These are phyloP conservation scores for Nothocercus julius DNA, from an alignment of 2,113 vertebrate species.

Conservation along the genomic window DNA sequence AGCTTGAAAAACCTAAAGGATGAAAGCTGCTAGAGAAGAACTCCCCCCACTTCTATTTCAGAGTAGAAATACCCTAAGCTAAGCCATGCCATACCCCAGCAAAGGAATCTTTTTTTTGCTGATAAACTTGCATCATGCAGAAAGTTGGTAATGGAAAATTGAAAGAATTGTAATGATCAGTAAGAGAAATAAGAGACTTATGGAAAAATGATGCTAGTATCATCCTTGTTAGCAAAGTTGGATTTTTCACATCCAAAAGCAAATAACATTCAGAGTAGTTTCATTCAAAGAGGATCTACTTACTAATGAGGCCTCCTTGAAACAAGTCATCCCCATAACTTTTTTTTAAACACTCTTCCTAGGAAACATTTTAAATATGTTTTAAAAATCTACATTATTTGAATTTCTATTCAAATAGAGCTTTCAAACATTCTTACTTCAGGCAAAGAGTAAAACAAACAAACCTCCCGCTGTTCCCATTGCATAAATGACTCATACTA, in stretches of 20 bases:
- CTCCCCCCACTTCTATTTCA: neutral
- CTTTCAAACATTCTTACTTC: slow-evolving; percentile 50
- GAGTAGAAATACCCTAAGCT: neutral
- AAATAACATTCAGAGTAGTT: slow-evolving; percentile 71
- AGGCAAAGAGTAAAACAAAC: slow-evolving; percentile 14
- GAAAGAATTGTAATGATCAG: slow-evolving; percentile 17
- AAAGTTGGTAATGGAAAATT: slow-evolving; percentile 61
- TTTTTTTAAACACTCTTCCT: slow-evolving; percentile 71
- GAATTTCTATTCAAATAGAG: slow-evolving; percentile 3
- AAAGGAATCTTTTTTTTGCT: neutral
- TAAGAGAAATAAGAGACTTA: slow-evolving; percentile 32
- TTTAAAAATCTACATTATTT: slow-evolving; percentile 50
- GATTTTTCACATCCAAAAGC: slow-evolving; percentile 58
- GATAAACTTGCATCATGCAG: slow-evolving; percentile 70
- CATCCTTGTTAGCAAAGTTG: slow-evolving; percentile 70
- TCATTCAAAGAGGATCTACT: slow-evolving; percentile 69
- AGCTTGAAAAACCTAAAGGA: neutral
- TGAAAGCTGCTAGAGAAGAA: neutral
- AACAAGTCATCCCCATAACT: slow-evolving; percentile 78
- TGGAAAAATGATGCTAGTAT: slow-evolving; percentile 29
- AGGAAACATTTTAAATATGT: slow-evolving; percentile 76
- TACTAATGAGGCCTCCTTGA: slow-evolving; percentile 77
- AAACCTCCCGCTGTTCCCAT: neutral
- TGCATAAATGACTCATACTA: neutral
- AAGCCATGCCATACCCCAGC: slow-evolving; percentile 47